Conservation (phyloP, 1,140 invertebrate genomes). For the Dreissena rostriformis region DNA sequence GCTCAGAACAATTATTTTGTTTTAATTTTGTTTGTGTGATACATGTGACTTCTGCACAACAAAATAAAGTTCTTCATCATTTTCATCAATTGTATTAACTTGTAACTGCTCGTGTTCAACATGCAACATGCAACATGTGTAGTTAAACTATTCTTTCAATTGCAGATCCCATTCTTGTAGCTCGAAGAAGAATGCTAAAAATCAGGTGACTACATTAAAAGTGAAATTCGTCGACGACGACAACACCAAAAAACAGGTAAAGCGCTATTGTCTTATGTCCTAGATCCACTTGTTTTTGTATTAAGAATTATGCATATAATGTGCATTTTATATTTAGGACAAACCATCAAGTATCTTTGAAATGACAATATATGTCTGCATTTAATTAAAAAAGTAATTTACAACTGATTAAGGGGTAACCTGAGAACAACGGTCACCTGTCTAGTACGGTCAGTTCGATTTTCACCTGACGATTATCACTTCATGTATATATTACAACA, state of each 20-base stretch:
- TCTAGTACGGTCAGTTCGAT: no score
- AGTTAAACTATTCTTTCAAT: background rate
- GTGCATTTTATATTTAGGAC: background rate
- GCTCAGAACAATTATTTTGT: background rate
- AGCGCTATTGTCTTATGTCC: no score
- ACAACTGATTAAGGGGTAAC: no score
- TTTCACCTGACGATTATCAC: no score
- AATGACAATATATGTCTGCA: background rate
- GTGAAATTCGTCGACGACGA: conserved; percentile 56
- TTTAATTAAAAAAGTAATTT: background rate
- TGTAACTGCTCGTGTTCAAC: background rate
- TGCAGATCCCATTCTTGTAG: conserved; percentile 16
- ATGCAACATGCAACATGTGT: no score
- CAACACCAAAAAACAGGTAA: conserved; percentile 62
- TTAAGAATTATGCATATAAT: background rate
- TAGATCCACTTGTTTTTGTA: no score
- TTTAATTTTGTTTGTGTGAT: background rate
- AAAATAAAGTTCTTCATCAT: background rate
- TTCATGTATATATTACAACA: no score
- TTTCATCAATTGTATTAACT: background rate
- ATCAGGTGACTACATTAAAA: conserved; percentile 14
- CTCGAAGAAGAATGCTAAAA: conserved; percentile 5
- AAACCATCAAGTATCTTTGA: background rate
- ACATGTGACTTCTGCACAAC: background rate
- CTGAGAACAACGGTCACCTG: no score